Percentiles rank a stretch among this genome's conserved stretches.
phyloP scores from a whole-genome alignment of 2,113 vertebrate genomes.

The Anoura caudifer region DNA sequence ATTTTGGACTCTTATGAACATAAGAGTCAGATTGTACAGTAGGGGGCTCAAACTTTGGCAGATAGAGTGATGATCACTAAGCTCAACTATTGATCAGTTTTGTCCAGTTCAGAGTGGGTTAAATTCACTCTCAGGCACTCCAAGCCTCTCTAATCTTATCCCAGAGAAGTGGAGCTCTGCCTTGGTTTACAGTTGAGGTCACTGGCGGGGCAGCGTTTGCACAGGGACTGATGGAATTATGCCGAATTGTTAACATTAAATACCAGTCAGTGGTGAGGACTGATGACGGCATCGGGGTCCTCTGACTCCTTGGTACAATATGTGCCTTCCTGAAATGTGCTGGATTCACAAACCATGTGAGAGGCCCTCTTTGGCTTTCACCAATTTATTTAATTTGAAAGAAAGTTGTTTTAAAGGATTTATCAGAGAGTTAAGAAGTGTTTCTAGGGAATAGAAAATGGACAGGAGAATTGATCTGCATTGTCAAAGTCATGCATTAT shows the following conservation, averaged over 20 bases:
- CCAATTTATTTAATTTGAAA: slow-evolving; percentile 29
- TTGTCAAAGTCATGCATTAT: slow-evolving; percentile 39
- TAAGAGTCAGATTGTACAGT: background rate
- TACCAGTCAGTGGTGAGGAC: background rate
- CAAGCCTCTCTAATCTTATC: slow-evolving; percentile 68
- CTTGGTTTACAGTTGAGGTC: slow-evolving; percentile 67
- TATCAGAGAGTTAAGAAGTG: slow-evolving; percentile 12
- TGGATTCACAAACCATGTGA: background rate
- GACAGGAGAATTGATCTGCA: slow-evolving; percentile 30
- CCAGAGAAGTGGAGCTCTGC: slow-evolving; percentile 31
- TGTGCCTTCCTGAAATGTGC: background rate
- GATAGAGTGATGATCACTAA: rapidly evolving
- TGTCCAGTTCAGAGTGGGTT: slow-evolving; percentile 25
- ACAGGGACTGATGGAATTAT: slow-evolving; percentile 35
- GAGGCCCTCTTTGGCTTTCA: background rate
- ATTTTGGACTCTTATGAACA: background rate
- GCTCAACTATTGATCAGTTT: background rate
- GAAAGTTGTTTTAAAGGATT: background rate
- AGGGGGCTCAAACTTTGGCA: background rate
- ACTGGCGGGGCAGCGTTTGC: background rate
- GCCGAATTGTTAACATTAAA: slow-evolving; percentile 10
- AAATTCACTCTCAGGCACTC: slow-evolving; percentile 42
- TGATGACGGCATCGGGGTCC: background rate
- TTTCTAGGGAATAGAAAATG: slow-evolving; percentile 30
- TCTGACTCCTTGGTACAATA: background rate